These are phyloP conservation scores for Zeus faber DNA, from an alignment of 2,113 vertebrate genomes.

Conservation along the genomic window DNA sequence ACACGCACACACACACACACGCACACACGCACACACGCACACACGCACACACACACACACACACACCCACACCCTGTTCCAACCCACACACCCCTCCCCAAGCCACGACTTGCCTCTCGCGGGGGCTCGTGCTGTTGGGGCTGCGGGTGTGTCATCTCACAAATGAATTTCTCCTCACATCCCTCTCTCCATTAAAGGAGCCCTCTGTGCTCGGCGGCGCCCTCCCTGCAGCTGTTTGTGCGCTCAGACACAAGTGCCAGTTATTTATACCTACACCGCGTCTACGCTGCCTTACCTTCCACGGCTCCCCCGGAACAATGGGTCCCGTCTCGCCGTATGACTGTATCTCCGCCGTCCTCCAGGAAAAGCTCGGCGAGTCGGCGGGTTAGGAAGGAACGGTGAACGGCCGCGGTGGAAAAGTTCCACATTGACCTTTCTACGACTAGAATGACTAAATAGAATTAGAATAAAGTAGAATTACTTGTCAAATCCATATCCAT, in stretches of 20 bases:
- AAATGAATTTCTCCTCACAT: constrained; percentile 71
- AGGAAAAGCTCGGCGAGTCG: no score
- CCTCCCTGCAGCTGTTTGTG: constrained; percentile 55
- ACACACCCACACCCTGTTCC: not conserved
- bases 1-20: no score
- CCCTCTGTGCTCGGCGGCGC: constrained; percentile 42
- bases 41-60: no score
- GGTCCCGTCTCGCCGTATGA: no score
- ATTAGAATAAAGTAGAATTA: no score
- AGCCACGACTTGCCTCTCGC: constrained; percentile 44
- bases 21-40: no score
- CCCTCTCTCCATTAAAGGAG: constrained; percentile 64
- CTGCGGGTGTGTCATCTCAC: constrained; percentile 61
- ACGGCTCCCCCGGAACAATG: constrained; percentile 17
- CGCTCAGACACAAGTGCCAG: constrained; percentile 36
- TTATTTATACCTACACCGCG: constrained; percentile 48
- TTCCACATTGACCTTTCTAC: no score
- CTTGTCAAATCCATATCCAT: no score
- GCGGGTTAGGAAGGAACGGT: no score
- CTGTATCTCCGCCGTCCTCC: no score
- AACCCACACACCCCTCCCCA: not conserved
- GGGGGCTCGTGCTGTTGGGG: constrained; percentile 50
- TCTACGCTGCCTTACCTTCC: constrained; percentile 18
- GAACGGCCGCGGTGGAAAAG: no score
- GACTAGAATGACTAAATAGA: no score